Base-by-base conservation (phyloP, 2,888 invertebrate species). In the Drosophila mayaguana region DNA sequence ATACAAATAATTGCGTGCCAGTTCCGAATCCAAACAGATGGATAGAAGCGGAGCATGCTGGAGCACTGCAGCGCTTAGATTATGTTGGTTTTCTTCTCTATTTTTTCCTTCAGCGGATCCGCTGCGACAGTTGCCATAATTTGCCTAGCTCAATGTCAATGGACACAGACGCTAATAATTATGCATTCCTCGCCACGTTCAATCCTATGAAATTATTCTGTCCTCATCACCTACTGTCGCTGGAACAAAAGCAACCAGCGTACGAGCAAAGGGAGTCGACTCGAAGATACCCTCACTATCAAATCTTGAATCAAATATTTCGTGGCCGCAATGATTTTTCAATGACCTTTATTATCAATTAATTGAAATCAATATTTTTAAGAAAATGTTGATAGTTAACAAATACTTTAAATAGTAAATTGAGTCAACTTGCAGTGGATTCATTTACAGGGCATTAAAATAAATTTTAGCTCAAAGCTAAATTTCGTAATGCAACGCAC, bases 1-100 rank as follows among this genome's bases (percentile, higher is more conserved):
- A 83, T 80, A 89, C 88, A 89, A 83, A 89, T 87, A 88, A 86
- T 88, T 86, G 80, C 80, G 77, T 80, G 82, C 75, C 81, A 76
- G 76, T 62, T 63, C 42, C 57, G 63, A 72, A 61, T 63, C 67
- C 63, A 56, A 68, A 53, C 59, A 63, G 45, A 79, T 69, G 70
- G 65, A 67, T 36, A 54, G 57, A 22, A 25, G 40, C 22, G 14
- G 45, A 45, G 16, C 22, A 14, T 16, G 42, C 18, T 12, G 12
- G 54, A 51, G 68, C 32, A 45, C 20, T 65, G 67, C 75, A 63
- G 22, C 40, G 63, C 64, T 51, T 59, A 62, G 68, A 79, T 78
- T 69, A 68, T 72, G 72, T 67, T 75, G 57, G 69, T 63, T 66
- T 63, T 22, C 59, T 20, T 32, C 11, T 11, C 11, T 32, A 0